Evolutionary conservation across 2,113 vertebrate genomes (phyloP).

Genomic region (Cisticola juncidis): DNA sequence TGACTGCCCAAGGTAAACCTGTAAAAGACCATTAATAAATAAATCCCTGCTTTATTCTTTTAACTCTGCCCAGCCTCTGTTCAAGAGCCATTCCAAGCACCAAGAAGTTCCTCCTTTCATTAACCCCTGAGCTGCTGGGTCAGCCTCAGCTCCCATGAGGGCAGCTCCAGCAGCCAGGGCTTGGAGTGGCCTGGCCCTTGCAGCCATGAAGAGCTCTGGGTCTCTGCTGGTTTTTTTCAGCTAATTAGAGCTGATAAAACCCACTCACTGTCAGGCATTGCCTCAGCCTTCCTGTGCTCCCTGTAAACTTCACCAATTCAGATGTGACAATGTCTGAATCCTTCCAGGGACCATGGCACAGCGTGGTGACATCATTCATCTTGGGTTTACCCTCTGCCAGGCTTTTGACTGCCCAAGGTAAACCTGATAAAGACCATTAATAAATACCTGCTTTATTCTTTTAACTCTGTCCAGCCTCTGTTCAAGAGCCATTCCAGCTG

Average conservation of each 20-base stretch:
- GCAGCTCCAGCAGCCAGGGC: neutral
- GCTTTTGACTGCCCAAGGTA: too few relatives aligned
- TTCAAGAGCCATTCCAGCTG: neutral
- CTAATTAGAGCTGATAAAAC: slow-evolving; percentile 25
- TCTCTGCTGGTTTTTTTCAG: slow-evolving; percentile 11
- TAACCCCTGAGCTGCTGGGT: neutral
- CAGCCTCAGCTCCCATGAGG: neutral
- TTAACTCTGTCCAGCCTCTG: neutral
- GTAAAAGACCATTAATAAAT: neutral
- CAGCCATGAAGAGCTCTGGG: neutral
- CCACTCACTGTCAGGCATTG: neutral
- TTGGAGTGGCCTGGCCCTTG: neutral
- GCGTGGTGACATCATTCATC: neutral
- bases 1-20: neutral
- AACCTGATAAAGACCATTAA: neutral
- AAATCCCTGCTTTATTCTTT: neutral
- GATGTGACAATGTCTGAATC: neutral
- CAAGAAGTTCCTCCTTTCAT: neutral
- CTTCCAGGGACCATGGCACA: neutral
- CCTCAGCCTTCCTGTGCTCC: neutral
- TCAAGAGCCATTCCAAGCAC: neutral
- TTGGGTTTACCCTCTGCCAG: too few relatives aligned
- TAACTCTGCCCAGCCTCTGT: neutral
- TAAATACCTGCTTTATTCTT: neutral
- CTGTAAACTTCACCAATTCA: neutral